These are phyloP conservation scores for Bombyx huttoni DNA, from an alignment of 2,888 invertebrate genomes.

Conservation along the genomic window DNA sequence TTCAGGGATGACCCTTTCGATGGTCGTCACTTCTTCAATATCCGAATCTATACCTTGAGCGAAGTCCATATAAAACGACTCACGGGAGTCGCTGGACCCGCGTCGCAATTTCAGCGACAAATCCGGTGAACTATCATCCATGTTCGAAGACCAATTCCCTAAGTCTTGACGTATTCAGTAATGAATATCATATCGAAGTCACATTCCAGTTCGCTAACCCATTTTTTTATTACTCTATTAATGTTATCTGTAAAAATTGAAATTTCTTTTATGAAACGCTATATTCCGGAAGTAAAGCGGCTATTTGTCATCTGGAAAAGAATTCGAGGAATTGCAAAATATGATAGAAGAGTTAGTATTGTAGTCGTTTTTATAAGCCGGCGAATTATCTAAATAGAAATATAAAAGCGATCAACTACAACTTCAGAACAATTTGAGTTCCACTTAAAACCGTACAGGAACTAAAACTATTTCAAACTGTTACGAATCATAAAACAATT, in stretches of 20 bases:
- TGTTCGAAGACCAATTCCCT: conserved; percentile 28
- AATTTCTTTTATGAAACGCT: neutral
- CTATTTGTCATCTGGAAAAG: no score
- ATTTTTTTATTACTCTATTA: neutral
- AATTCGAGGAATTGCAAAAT: no score
- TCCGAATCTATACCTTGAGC: conserved; percentile 92
- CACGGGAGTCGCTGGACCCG: conserved; percentile 88
- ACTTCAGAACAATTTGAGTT: neutral
- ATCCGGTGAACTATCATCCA: conserved; percentile 88
- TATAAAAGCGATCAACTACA: neutral
- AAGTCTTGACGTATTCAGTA: conserved; percentile 9
- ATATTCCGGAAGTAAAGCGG: no score
- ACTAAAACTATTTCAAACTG: neutral
- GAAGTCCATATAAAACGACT: conserved; percentile 92
- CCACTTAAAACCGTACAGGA: neutral
- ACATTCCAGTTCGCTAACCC: conserved; percentile 9
- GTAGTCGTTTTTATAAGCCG: no score
- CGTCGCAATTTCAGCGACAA: conserved; percentile 87
- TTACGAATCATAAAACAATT: neutral
- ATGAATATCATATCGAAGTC: neutral
- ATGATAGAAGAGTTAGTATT: no score
- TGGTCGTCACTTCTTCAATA: conserved; percentile 87
- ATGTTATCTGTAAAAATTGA: neutral
- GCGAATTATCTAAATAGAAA: no score
- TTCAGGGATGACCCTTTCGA: conserved; percentile 71